Conservation (phyloP, 2,888 invertebrate genomes). For the Cheilosia grossa region DNA sequence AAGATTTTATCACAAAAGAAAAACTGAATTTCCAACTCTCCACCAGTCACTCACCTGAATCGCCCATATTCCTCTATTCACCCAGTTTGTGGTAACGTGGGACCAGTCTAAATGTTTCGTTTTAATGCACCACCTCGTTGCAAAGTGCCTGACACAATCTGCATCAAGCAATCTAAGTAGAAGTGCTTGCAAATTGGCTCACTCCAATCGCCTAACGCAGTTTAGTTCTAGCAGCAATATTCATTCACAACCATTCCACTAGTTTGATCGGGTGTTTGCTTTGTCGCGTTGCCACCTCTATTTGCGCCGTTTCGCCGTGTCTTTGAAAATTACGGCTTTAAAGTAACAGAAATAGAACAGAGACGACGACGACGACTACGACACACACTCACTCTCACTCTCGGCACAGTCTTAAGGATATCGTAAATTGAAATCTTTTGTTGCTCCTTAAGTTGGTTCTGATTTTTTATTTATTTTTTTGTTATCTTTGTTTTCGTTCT, state of each 20-base stretch:
- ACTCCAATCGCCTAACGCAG: conserved; percentile 54
- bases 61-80: conserved; percentile 78
- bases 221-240: conserved; percentile 20
- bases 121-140: conserved; percentile 15
- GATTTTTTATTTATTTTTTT: background rate
- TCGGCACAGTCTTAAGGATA: conserved; percentile 52
- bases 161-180: conserved; percentile 36
- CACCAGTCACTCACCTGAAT: conserved; percentile 79
- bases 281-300: conserved; percentile 16
- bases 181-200: conserved; percentile 40
- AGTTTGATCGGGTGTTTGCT: conserved; percentile 13
- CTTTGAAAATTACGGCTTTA: conserved; percentile 55
- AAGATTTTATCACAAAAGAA: background rate
- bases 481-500: conserved; percentile 10
- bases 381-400: conserved; percentile 26
- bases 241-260: conserved; percentile 43
- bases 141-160: conserved; percentile 48
- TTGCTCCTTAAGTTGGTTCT: conserved; percentile 45
- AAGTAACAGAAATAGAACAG: conserved; percentile 29
- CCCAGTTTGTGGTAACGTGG: conserved; percentile 2
- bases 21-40: background rate
- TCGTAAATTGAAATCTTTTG: conserved; percentile 66
- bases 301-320: conserved; percentile 21
- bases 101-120: conserved; percentile 5
- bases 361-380: conserved; percentile 15